Evolutionary conservation across 2,113 vertebrate genomes (phyloP).

Genomic region (Chelonoidis abingdonii): DNA sequence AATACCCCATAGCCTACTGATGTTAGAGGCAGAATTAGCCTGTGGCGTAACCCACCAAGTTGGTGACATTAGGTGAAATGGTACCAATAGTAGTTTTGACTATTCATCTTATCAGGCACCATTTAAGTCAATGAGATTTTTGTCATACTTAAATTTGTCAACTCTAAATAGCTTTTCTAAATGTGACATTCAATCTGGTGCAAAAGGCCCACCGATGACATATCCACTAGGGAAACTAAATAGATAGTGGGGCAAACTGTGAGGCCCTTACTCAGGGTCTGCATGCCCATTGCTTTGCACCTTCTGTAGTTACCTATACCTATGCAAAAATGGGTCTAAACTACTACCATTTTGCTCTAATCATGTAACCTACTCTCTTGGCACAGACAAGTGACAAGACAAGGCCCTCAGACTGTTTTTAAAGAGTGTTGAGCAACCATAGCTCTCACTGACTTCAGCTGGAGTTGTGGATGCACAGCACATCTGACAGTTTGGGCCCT

Average conservation of each 20-base stretch:
- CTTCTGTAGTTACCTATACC: not conserved
- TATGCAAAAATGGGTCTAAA: not conserved
- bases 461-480: not conserved
- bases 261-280: not conserved
- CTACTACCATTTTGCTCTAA: not conserved
- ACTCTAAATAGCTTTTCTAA: not conserved
- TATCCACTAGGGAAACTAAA: not conserved
- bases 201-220: not conserved
- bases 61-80: not conserved
- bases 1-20: not conserved
- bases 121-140: not conserved
- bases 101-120: rapidly evolving
- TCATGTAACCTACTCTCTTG: not conserved
- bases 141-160: not conserved
- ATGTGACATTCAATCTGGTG: not conserved
- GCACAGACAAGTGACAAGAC: slow-evolving; percentile 23
- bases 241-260: not conserved
- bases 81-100: not conserved
- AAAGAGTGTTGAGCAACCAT: slow-evolving; percentile 15
- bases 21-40: not conserved
- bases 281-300: not conserved
- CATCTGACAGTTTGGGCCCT: rapidly evolving
- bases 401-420: slow-evolving; percentile 32
- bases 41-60: not conserved
- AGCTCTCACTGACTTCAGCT: not conserved